Conservation (phyloP, 2,113 vertebrate genomes). For the Neopipo cinnamomea region DNA sequence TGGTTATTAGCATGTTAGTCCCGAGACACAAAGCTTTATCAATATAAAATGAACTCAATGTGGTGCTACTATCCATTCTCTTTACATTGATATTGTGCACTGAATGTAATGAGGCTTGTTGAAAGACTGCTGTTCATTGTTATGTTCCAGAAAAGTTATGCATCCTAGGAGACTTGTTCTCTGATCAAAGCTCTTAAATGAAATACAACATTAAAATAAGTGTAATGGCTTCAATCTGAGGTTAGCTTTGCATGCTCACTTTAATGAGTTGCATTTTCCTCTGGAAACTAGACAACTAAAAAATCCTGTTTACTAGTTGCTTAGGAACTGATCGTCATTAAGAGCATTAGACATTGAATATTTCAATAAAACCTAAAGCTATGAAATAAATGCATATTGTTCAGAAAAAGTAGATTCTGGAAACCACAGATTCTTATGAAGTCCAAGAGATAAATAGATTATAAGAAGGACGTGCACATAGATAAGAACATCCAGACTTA, state of each 20-base stretch:
- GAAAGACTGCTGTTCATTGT: not conserved
- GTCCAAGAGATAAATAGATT: not conserved
- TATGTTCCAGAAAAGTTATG: not conserved
- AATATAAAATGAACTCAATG: not conserved
- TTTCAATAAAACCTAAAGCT: not conserved
- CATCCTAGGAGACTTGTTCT: not conserved
- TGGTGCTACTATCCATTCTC: not conserved
- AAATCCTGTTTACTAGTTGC: not conserved
- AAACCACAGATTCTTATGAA: not conserved
- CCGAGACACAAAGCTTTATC: not conserved
- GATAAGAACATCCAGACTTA: conserved; percentile 7
- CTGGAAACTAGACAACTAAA: not conserved
- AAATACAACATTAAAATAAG: not conserved
- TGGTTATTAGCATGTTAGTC: not conserved
- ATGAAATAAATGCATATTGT: not conserved
- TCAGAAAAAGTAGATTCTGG: not conserved
- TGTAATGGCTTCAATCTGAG: not conserved
- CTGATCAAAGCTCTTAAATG: not conserved
- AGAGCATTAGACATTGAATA: not conserved
- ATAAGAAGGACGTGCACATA: not conserved
- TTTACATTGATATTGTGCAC: not conserved
- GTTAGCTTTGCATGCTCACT: not conserved
- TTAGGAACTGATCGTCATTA: not conserved
- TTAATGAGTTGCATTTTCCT: not conserved
- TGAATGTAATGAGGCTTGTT: conserved; percentile 5